Base-by-base conservation (phyloP, 2,888 invertebrate species). In the Nephrotoma flavescens region DNA sequence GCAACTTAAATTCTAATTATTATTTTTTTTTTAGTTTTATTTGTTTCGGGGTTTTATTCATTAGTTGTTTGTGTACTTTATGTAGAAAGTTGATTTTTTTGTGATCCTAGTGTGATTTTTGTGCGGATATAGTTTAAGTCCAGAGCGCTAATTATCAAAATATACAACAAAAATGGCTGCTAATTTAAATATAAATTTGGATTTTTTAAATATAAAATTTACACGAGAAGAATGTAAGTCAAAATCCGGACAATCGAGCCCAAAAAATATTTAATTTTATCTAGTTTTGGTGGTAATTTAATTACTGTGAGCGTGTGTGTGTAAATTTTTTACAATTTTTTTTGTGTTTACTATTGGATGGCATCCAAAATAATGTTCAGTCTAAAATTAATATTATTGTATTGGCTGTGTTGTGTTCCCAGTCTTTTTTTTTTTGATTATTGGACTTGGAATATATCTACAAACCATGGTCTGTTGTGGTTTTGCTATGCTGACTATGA, bases 221-320 rank as follows among this genome's bases (percentile, higher is more conserved):
- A 88, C 86, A 71, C 86, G 86, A 86, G 87, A 88, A 44, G 88
- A 88, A 86, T 85, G 88, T 88, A 88, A 88, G 88, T 88, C 31
- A 41, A 31, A 31, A 31, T 31, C 31, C 31, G 31, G 31, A 31
- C 31, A 71, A 71, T 71, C 71, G 71, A 71, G 71, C 71, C 11
- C 31, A 31, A 71, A 71, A 31, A 31, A 31, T 71, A 3, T 19
- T 71, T 71, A 71, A 71, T 71, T 71, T 71, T 71, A 71, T 71
- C 71, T 71, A 71, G 9, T 71, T 71, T 71, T 71, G 71, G 71
- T 71, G 71, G 31, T 31, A 71, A 71, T 71, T 71, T 9, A 71
- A 71, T 71, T 71, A 3, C 52, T 52, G 15, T 52, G 15, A 31
- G 41, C 41, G 83, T 84, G 42, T 84, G 84, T 84, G 84, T 84